A percentile compares a stretch with the other conserved stretches of the same genome.
These are phyloP conservation scores for Raphicerus campestris DNA, from an alignment of 2,113 vertebrate genomes.

Conservation along the genomic window DNA sequence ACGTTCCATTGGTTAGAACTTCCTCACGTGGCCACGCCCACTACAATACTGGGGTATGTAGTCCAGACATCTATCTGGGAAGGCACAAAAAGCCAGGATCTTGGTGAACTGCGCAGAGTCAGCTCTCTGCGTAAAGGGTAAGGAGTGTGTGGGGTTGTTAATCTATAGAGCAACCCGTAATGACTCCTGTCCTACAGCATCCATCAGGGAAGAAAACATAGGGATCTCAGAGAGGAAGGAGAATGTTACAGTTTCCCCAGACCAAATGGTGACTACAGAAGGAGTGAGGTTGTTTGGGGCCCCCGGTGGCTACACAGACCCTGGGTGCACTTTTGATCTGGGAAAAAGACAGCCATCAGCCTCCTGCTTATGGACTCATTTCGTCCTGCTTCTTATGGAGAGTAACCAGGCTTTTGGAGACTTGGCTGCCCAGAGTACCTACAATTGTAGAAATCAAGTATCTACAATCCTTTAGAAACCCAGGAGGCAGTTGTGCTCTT, in stretches of 20 bases:
- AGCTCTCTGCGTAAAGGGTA: neutral
- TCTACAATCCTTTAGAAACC: neutral
- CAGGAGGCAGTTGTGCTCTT: neutral
- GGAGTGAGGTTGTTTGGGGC: neutral
- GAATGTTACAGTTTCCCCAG: neutral
- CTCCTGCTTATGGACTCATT: neutral
- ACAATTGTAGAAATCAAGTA: neutral
- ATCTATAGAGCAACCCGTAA: neutral
- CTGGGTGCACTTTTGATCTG: neutral
- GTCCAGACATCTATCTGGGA: neutral
- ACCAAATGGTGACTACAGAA: neutral
- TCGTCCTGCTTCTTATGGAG: neutral
- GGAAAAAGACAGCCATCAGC: neutral
- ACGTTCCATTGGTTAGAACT: neutral
- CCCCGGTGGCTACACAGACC: neutral
- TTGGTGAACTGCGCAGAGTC: neutral
- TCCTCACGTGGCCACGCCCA: rapidly evolving
- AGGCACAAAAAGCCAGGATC: neutral
- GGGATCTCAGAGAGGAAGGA: neutral
- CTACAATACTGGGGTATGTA: conserved; percentile 9
- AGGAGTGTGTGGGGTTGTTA: neutral
- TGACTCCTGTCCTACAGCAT: neutral
- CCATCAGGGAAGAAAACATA: neutral
- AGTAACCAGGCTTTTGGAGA: neutral
- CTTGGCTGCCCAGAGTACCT: neutral